Evolutionary conservation across 53 echinoderm and acorn worm species (phyloP), one percentile per base, ranked within the genome.

Genomic region (Paelopatides confundens): DNA sequence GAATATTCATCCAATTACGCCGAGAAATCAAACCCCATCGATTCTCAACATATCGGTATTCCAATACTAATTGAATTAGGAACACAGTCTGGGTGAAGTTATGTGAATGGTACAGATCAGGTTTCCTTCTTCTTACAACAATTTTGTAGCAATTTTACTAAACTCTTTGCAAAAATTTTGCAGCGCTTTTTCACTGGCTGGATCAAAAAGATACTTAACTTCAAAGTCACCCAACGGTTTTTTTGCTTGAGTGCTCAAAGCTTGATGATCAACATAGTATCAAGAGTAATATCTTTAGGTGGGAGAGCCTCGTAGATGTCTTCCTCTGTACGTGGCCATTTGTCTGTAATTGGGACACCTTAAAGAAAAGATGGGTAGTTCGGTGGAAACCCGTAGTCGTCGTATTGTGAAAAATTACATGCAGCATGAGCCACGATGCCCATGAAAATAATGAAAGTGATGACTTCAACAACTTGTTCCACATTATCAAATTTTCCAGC

Each of bases 371-470:
- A 90, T n/a, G n/a, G n/a, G n/a, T n/a, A n/a, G n/a, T n/a, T n/a
- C n/a, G n/a, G n/a, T n/a, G n/a, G n/a, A n/a, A n/a, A n/a, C n/a
- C n/a, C n/a, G n/a, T n/a, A n/a, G n/a, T n/a, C n/a, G n/a, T n/a
- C n/a, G n/a, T n/a, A n/a, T n/a, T n/a, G n/a, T n/a, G n/a, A n/a
- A n/a, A n/a, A n/a, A n/a, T n/a, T n/a, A n/a, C n/a, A n/a, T 0
- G 91, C 86, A 1, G 95, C 93, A 35, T 95, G 95, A 9, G 76
- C 82, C 3, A 95, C 87, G 39, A 93, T 95, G 30, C 91, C 64
- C 40, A 91, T 91, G 85, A 91, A 95, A 43, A 95, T 95, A 54
- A 93, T 91, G 4, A 89, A 89, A 10, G 93, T 89, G 18, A 93
- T n/a, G 3, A 82, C 82, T 10, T 88, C 82, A 26, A 89, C 88